These are phyloP conservation scores for Volucella bombylans DNA, from an alignment of 2,888 invertebrate genomes.

Conservation along the genomic window DNA sequence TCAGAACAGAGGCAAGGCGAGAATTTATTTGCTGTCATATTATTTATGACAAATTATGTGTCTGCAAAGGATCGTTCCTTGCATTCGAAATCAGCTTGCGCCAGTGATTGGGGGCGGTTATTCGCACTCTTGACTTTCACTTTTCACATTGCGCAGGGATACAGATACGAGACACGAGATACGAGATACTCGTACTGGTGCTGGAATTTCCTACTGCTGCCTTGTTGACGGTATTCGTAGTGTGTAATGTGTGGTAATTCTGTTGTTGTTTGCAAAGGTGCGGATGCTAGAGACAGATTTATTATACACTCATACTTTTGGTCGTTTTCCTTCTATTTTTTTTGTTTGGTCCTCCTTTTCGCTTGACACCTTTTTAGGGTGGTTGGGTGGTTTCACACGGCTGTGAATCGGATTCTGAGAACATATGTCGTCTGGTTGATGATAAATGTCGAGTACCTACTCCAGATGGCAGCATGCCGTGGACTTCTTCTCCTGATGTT, in stretches of 20 bases:
- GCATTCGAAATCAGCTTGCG: slow-evolving; percentile 57
- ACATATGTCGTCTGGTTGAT: slow-evolving; percentile 55
- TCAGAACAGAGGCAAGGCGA: slow-evolving; percentile 41
- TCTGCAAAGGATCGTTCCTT: slow-evolving; percentile 56
- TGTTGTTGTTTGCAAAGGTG: slow-evolving; percentile 33
- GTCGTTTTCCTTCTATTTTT: slow-evolving; percentile 3
- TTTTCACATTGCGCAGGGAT: slow-evolving; percentile 20
- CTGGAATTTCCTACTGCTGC: neutral
- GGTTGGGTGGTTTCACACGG: neutral
- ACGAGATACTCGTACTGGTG: neutral
- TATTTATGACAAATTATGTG: slow-evolving; percentile 72
- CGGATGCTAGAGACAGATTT: slow-evolving; percentile 56
- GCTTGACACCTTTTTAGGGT: slow-evolving; percentile 14
- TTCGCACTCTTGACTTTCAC: slow-evolving; percentile 58
- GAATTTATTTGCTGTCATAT: slow-evolving; percentile 67
- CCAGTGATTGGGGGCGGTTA: slow-evolving; percentile 2
- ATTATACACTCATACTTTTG: slow-evolving; percentile 53
- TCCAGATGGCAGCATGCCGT: too few species aligned
- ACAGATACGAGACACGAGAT: neutral
- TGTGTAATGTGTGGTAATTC: slow-evolving; percentile 54
- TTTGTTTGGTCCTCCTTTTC: neutral
- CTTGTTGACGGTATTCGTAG: too few species aligned
- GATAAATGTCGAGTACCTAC: slow-evolving; percentile 32
- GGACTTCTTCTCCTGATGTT: too few species aligned
- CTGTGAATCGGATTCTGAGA: slow-evolving; percentile 2